phyloP scores from a whole-genome alignment of 2,113 vertebrate genomes.

The Daphoenositta chrysoptera region DNA sequence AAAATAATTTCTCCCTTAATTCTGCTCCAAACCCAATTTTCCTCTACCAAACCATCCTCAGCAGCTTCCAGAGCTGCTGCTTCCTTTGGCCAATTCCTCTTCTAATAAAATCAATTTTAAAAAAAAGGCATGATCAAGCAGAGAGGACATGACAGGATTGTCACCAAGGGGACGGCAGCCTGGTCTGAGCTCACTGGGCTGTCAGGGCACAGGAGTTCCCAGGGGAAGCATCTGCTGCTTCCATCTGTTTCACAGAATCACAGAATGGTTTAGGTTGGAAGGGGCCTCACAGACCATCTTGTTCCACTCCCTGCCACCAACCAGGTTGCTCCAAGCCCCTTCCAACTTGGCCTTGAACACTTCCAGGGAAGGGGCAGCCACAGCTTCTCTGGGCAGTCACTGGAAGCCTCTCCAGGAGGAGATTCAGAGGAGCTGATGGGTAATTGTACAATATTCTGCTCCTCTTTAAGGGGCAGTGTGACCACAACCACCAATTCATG shows the following conservation, averaged over 20 bases:
- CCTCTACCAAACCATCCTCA: not conserved
- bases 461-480: rapidly evolving
- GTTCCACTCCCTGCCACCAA: not conserved
- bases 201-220: not conserved
- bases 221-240: not conserved
- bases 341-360: not conserved
- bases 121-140: not conserved
- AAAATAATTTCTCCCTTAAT: not conserved
- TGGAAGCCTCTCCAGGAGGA: not conserved
- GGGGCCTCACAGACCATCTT: not conserved
- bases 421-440: not conserved
- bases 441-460: not conserved
- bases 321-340: rapidly evolving
- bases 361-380: not conserved
- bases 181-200: rapidly evolving
- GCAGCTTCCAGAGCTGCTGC: not conserved
- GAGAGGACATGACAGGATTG: not conserved
- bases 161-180: not conserved
- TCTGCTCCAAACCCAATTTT: not conserved
- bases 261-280: not conserved
- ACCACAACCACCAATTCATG: rapidly evolving
- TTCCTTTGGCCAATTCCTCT: not conserved
- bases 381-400: rapidly evolving
- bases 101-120: not conserved
- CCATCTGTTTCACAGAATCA: not conserved